Evolutionary conservation across 35 echinoderm and acorn worm genomes (phyloP).

Genomic region (Apostichopus parvimensis): DNA sequence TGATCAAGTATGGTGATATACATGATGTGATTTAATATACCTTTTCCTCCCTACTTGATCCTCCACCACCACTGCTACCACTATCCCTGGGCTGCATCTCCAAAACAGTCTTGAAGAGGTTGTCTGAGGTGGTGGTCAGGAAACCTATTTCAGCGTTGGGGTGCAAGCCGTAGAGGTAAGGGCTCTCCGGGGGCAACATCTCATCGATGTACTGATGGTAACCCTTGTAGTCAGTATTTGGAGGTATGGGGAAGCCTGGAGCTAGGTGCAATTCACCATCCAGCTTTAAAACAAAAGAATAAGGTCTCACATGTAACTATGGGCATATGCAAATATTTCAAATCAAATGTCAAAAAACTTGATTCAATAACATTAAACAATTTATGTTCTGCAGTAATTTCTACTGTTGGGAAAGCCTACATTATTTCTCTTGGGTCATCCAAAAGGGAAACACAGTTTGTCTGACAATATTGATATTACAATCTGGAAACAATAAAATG

Average conservation of each 20-base stretch:
- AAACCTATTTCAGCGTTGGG: slow-evolving; percentile 99
- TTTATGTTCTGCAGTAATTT: no score
- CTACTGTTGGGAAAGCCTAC: no score
- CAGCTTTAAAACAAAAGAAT: slow-evolving; percentile 49
- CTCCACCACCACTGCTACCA: slow-evolving; percentile 82
- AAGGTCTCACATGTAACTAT: no score
- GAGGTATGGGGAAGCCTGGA: slow-evolving; percentile 92
- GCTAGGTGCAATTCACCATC: slow-evolving; percentile 94
- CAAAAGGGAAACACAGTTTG: no score
- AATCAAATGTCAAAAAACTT: no score
- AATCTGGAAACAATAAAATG: neutral
- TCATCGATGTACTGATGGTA: slow-evolving; percentile 99
- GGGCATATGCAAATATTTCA: no score
- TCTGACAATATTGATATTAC: no score
- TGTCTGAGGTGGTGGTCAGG: slow-evolving; percentile 95
- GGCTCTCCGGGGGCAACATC: slow-evolving; percentile 95
- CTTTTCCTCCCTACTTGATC: slow-evolving; percentile 93
- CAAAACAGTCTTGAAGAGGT: slow-evolving; percentile 94
- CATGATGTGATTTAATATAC: slow-evolving; percentile 16
- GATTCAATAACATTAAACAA: no score
- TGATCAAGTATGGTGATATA: no score
- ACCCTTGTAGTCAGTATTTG: slow-evolving; percentile 97
- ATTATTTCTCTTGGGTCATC: no score
- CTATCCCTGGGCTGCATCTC: slow-evolving; percentile 98
- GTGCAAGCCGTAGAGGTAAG: slow-evolving; percentile 97